Conservation (phyloP, 2,113 vertebrate species). For the Phaethornis superciliosus region DNA sequence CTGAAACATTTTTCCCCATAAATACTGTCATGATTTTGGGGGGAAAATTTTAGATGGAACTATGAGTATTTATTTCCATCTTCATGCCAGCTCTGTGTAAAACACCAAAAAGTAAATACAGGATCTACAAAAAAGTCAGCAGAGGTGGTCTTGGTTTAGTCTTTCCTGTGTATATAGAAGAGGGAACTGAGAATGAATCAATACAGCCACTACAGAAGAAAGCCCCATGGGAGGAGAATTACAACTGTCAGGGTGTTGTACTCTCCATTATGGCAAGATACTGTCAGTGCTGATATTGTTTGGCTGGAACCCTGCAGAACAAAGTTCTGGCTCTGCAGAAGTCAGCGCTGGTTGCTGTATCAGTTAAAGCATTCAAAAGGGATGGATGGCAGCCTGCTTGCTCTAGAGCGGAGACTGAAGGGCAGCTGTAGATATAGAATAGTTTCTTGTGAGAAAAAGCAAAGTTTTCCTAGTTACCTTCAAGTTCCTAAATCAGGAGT, state of each 20-base stretch:
- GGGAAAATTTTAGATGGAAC: background rate
- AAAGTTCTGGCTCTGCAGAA: background rate
- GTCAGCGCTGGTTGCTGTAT: background rate
- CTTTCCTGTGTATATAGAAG: background rate
- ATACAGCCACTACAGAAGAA: background rate
- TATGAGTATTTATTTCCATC: background rate
- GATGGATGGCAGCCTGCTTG: background rate
- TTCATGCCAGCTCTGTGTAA: background rate
- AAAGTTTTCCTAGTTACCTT: background rate
- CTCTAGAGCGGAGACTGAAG: background rate
- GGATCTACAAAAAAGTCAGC: background rate
- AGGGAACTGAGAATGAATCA: background rate
- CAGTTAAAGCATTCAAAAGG: background rate
- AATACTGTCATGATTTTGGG: background rate
- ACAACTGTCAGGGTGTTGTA: background rate
- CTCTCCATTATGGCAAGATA: background rate
- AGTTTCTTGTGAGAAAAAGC: background rate
- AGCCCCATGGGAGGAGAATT: background rate
- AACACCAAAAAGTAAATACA: background rate
- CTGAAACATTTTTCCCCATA: background rate
- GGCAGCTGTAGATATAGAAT: background rate
- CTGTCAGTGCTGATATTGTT: background rate
- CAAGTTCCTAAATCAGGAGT: background rate
- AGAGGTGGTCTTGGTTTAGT: background rate
- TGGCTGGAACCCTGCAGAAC: background rate